Evolutionary conservation across 2,113 vertebrate genomes (phyloP).

Genomic region (Gulo gulo): DNA sequence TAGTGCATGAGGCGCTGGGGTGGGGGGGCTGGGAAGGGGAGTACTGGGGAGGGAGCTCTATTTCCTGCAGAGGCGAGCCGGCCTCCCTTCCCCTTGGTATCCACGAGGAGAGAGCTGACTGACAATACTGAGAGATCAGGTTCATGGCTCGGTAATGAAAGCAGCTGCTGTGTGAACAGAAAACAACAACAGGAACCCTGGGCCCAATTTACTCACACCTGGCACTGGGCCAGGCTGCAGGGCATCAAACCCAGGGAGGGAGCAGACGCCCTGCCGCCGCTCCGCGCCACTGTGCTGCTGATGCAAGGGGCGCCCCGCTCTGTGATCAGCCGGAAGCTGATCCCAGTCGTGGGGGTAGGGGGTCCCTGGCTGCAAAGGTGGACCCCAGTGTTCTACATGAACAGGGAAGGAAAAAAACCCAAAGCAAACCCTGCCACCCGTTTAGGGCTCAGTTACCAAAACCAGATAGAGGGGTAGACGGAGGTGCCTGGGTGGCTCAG

Average conservation of each 20-base stretch:
- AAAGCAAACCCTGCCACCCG: not conserved
- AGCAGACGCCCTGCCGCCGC: constrained; percentile 26
- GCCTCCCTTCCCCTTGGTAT: not conserved
- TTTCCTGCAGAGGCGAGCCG: not conserved
- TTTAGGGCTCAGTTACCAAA: not conserved
- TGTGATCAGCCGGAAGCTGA: constrained; percentile 4
- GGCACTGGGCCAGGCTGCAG: constrained; percentile 69
- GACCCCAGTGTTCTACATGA: not conserved
- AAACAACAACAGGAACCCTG: constrained; percentile 53
- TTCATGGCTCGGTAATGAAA: constrained; percentile 13
- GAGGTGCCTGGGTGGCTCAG: not conserved
- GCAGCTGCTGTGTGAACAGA: constrained; percentile 59
- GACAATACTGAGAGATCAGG: constrained; percentile 24
- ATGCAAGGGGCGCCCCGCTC: constrained; percentile 52
- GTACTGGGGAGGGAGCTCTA: not conserved
- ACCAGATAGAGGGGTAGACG: not conserved
- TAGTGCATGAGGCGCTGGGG: not conserved
- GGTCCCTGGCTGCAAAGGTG: constrained; percentile 5
- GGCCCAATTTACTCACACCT: constrained; percentile 68
- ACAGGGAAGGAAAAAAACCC: not conserved
- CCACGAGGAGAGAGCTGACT: not conserved
- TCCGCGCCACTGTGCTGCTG: constrained; percentile 57
- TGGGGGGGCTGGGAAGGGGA: not conserved
- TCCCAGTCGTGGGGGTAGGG: not conserved
- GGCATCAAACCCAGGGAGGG: constrained; percentile 57